Base-by-base conservation (phyloP, 2,888 invertebrate genomes). In the Cosmopolites sordidus region DNA sequence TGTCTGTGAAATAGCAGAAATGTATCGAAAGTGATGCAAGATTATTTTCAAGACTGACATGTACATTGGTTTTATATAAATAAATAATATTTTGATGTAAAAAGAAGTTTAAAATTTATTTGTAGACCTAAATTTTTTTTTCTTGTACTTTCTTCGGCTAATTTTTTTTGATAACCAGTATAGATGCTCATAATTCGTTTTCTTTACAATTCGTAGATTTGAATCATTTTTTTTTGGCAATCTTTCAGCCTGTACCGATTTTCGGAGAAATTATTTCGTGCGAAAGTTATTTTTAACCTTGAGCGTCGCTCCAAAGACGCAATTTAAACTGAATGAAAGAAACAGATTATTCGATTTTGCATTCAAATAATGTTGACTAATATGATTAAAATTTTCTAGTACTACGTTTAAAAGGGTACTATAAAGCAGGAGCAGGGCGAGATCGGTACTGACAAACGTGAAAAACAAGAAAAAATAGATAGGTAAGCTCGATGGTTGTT, bases 341-440 rank as follows among this genome's bases (percentile, higher is more conserved):
- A 30, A 38, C 38, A 9, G 38, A 6, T 9, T 14, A 38, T 38
- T 12, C 38, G 38, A 5, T 38, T 22, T 22, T 22, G 22, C 22
- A 22, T 8, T 8, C 22, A 22, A 22, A 22, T 8, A 22, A 22
- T 22, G 8, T 22, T 22, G 3, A 33, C 33, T 33, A 48, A 48
- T 49, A 17, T 22, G 58, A 40, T 64, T 64, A 63, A 58, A 58
- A 64, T 66, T 66, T 67, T 66, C 55, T 68, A 68, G 68, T 68
- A 68, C 67, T 68, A 66, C 68, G 62, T 68, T 60, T 68, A 67
- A 61, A 60, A 46, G 54, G 58, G 22, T 22, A 22, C 22, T 22
- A 22, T 5, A 22, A 22, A 3, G 8, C 3, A 22, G 22, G 22
- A 48, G 51, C 44, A 15, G 51, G 48, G 43, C 45, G 37, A 17